Evolutionary conservation across 2,113 vertebrate genomes (phyloP), one percentile per base, ranked within the genome.

Genomic region (Capreolus pygargus): DNA sequence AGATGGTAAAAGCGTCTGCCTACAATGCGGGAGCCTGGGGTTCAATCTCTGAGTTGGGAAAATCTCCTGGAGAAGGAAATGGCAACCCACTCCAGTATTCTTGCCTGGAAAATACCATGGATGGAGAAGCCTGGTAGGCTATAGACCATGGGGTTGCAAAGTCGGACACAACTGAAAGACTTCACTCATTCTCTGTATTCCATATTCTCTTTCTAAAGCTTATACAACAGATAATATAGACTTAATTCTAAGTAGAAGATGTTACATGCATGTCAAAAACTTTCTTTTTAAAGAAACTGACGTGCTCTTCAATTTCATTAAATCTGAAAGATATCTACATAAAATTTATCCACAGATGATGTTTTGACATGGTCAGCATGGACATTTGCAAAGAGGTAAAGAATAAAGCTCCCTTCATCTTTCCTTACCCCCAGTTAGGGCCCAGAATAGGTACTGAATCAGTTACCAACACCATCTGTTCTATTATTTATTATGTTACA

Each of bases 201-300:
- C 52, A 91, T 95, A 52, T 50, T 96, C 95, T 96, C 57, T 98
- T 92, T 98, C 55, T 94, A 79, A 91, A 91, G 2, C 95, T 92
- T 97, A 5, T 82, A 82, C 98, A 97, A 84, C 27, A 86, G 57
- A 96, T 81, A 93, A 96, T 97, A 98, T 96, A 97, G 96, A 86
- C 43, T 36, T 89, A 95, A 36, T 36, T 91, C 39, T 54, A 97
- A 94, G 25, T 94, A 92, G 92, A 94, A 98, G 28, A 93, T 70
- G 55, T 50, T 97, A 97, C 55, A 90, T 81, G 70, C 96, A 96
- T 98, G 97, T 96, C 86, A 98, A 97, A n/a, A 96, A 54, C 67
- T 79, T 98, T 97, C 61, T 96, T 95, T 93, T 90, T 91, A 95
- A 97, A 14, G 93, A 1, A 89, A 97, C 45, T 82, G n/a, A 90